Conservation (phyloP, 2,113 vertebrate species). For the Grantiella picta region DNA sequence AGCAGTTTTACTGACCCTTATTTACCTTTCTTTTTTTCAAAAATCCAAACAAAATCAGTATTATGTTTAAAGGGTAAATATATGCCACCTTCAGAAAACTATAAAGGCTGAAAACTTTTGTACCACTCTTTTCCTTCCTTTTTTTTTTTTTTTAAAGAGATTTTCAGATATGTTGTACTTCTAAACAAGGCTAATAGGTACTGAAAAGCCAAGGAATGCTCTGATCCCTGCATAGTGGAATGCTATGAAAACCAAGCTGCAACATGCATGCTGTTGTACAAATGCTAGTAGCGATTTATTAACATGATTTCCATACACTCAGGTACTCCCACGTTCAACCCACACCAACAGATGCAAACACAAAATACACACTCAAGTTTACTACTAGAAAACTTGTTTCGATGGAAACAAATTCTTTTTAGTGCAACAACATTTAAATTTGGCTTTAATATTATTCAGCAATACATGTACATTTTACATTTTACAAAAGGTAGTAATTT, state of each 20-base stretch:
- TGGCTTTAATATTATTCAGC: not conserved
- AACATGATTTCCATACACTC: not conserved
- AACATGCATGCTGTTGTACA: not conserved
- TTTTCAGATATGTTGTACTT: not conserved
- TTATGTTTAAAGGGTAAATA: not conserved
- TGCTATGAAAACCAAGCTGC: constrained; percentile 16
- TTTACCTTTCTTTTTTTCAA: not conserved
- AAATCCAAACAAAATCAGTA: not conserved
- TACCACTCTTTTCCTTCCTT: not conserved
- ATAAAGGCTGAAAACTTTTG: not conserved
- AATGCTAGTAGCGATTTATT: not conserved
- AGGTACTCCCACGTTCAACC: not conserved
- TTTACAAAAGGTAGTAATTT: not conserved
- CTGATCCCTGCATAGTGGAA: not conserved
- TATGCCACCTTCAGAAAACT: not conserved
- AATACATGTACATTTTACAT: not conserved
- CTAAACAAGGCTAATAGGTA: not conserved
- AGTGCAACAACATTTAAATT: not conserved
- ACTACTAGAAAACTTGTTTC: not conserved
- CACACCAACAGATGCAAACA: not conserved
- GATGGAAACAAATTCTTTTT: not conserved
- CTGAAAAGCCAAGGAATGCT: not conserved
- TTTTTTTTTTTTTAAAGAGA: not conserved
- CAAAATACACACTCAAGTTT: not conserved
- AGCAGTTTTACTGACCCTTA: not conserved